phyloP scores from a whole-genome alignment of 2,113 vertebrate species.

The Pelobates fuscus region DNA sequence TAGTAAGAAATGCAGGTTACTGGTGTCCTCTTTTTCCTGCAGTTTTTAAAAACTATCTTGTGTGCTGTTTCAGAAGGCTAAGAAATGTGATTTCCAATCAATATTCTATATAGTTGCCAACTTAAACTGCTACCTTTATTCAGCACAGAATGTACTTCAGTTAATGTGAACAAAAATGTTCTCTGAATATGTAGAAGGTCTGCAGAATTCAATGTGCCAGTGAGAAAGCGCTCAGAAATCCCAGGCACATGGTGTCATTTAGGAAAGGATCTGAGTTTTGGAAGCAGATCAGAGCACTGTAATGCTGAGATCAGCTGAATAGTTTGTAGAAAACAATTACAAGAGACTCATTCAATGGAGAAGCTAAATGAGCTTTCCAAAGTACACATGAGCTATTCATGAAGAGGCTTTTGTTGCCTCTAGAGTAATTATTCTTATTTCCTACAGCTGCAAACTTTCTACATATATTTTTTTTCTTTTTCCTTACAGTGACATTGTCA shows the following conservation, averaged over 20 bases:
- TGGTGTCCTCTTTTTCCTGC: no score
- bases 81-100: no score
- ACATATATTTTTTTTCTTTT: neutral
- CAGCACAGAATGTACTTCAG: no score
- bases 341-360: neutral
- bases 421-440: neutral
- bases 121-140: no score
- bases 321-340: neutral
- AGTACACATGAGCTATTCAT: neutral
- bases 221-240: neutral
- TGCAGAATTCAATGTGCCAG: neutral
- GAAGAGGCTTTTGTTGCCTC: neutral
- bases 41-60: no score
- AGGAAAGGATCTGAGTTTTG: neutral
- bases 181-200: neutral
- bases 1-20: no score
- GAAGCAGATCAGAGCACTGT: neutral
- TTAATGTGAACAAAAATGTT: neutral
- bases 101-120: no score
- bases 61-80: no score
- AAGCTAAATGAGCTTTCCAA: neutral
- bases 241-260: neutral
- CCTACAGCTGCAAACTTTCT: neutral
- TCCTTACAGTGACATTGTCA: no score
- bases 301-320: conserved; percentile 3